Evolutionary conservation across 2,888 invertebrate species (phyloP), one percentile per base, ranked within the genome.

Genomic region (Heliconius charithonia): DNA sequence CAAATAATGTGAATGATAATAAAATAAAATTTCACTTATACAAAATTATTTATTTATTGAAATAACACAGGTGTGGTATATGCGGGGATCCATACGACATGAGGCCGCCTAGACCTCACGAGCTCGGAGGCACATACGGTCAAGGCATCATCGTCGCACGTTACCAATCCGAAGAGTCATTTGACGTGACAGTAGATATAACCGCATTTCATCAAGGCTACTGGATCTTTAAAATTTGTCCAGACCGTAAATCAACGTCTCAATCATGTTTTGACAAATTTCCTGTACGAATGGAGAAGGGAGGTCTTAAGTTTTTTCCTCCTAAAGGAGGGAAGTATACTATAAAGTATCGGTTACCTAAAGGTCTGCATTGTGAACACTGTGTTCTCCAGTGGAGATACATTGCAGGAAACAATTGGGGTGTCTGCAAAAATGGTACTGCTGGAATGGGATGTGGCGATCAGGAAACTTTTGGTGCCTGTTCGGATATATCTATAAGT

Each of bases 311-410:
- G 74, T 97, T 96, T 87, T 97, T 96, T 87, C 97, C 97, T 0
- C 95, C 96, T 65, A 95, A 96, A 51, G 97, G 97, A 79, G 97
- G 96, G 81, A 95, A 95, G 72, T 97, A 97, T 86, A 96, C 96
- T 82, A 96, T 97, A 66, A 96, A 95, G 74, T 96, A 96, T 82
- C 94, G 95, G 77, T 91, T 97, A 0, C 96, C 95, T 0, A 63
- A 90, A 59, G 96, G 95, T 22, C 85, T 98, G 9, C 95, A 96
- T 16, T 98, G 98, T 86, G 95, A 96, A 0, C 97, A 97, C 86
- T 98, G 98, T 86, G 96, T 98, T 0, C 93, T 98, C 0, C 98
- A 98, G 86, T 98, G 98, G 98, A 96, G 96, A 83, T 98, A 98
- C 87, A 95, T 97, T 10, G 97, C 98, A 65, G 98, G 97, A 0